Base-by-base conservation (phyloP, 2,797 vertebrate species). In the Melanotaenia parkinsoni region DNA sequence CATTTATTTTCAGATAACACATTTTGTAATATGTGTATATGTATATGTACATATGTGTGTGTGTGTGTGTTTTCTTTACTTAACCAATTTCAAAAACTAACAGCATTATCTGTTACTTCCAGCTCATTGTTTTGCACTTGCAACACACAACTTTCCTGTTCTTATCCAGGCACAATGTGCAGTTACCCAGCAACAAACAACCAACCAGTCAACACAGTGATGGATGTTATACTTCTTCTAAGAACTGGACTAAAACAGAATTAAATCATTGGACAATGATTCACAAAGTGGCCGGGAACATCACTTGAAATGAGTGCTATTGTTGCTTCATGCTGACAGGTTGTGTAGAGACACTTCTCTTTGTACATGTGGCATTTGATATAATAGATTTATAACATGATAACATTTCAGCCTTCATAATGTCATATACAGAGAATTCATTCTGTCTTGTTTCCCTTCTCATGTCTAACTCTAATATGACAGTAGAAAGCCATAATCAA, bases 201-300 rank as follows among this genome's bases (percentile, higher is more conserved):
- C n/a, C 47, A 63, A 26, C 16, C 8, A 13, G 45, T 67, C 5
- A 59, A 71, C 51, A 63, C 4, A 18, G 14, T 50, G 14, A 63
- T 45, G 38, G 58, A 47, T 37, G 18, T 26, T 1, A 37, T 7
- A 22, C 22, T 43, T 65, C n/a, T 24, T 20, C 32, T n/a, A 40
- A 14, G 20, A 32, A 37, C 58, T 53, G 33, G 35, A 30, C 20
- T 4, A 43, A 70, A 63, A 32, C 38, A n/a, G 59, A 35, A 45
- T 30, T 18, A 57, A 57, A 56, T 40, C n/a, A 69, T 8, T 53
- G 54, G 54, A 64, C 58, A 70, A 26, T 45, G 69, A 63, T 57
- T 72, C 51, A 72, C 28, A n/a, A 77, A 58, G 37, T n/a, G 16
- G 32, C 28, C 54, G 60, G 47, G 40, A 58, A 71, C 26, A 7